phyloP scores from a whole-genome alignment of 2,113 vertebrate genomes.

The Oryzias melastigma region DNA sequence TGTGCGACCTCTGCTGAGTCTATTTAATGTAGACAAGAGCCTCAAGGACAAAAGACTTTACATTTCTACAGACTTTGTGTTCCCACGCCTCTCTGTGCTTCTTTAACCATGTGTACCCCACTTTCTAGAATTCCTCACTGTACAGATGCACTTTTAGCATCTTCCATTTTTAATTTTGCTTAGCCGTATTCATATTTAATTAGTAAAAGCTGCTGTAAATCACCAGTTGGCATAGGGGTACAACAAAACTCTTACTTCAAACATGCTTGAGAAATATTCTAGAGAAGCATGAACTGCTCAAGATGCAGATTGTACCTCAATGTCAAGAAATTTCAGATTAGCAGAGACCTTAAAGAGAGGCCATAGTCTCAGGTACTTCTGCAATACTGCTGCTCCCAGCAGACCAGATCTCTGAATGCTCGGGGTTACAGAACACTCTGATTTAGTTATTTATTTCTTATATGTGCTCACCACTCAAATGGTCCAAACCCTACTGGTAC shows the following conservation, averaged over 20 bases:
- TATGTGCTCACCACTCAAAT: slow-evolving; percentile 26
- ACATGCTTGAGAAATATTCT: slow-evolving; percentile 33
- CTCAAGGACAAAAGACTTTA: slow-evolving; percentile 16
- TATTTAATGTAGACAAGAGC: neutral
- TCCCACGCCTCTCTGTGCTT: neutral
- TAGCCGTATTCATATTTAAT: neutral
- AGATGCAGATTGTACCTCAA: slow-evolving; percentile 55
- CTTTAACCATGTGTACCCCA: slow-evolving; percentile 13
- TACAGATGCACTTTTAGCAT: slow-evolving; percentile 33
- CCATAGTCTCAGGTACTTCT: slow-evolving; percentile 30
- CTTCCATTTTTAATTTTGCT: slow-evolving; percentile 22
- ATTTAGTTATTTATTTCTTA: slow-evolving; percentile 31
- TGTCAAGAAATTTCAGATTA: slow-evolving; percentile 41
- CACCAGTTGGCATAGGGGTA: slow-evolving; percentile 24
- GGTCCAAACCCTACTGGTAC: slow-evolving; percentile 31
- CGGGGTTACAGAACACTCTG: slow-evolving; percentile 28
- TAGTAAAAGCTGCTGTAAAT: slow-evolving; percentile 16
- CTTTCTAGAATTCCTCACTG: slow-evolving; percentile 33
- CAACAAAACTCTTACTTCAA: slow-evolving; percentile 43
- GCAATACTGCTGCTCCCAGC: slow-evolving; percentile 25
- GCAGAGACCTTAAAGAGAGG: slow-evolving; percentile 33
- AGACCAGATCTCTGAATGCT: slow-evolving; percentile 33
- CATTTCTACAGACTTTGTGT: slow-evolving; percentile 2
- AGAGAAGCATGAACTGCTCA: neutral
- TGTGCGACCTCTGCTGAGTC: slow-evolving; percentile 12